phyloP scores from a whole-genome alignment of 2,113 vertebrate genomes.

The Trogon melanurus region DNA sequence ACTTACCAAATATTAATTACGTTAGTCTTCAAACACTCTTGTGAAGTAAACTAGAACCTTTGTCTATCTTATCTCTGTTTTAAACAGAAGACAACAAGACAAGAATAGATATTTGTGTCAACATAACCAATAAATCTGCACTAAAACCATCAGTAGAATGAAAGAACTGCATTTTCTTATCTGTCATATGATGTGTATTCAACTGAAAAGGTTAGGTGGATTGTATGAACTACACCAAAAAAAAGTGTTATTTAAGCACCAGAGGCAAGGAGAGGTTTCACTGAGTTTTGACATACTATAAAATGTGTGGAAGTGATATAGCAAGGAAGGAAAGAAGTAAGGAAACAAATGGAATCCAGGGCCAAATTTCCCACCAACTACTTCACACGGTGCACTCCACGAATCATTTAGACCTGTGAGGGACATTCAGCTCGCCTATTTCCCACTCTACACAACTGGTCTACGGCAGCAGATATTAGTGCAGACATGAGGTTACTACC shows the following conservation, averaged over 20 bases:
- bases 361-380: too few species aligned
- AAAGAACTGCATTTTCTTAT: background rate
- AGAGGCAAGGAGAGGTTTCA: background rate
- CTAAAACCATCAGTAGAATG: background rate
- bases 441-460: background rate
- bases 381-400: background rate
- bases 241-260: background rate
- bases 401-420: background rate
- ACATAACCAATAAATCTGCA: background rate
- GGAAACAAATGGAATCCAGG: background rate
- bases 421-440: background rate
- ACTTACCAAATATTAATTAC: background rate
- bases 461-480: fast-evolving
- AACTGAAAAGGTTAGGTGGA: background rate
- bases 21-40: background rate
- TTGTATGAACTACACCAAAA: background rate
- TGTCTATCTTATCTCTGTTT: background rate
- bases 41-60: background rate
- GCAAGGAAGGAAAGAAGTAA: background rate
- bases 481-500: background rate
- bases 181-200: background rate
- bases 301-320: background rate
- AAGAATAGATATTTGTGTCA: background rate
- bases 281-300: background rate
- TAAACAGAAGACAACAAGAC: background rate